These are phyloP conservation scores for Eulacestoma nigropectus DNA, from an alignment of 2,113 vertebrate genomes.

Conservation along the genomic window DNA sequence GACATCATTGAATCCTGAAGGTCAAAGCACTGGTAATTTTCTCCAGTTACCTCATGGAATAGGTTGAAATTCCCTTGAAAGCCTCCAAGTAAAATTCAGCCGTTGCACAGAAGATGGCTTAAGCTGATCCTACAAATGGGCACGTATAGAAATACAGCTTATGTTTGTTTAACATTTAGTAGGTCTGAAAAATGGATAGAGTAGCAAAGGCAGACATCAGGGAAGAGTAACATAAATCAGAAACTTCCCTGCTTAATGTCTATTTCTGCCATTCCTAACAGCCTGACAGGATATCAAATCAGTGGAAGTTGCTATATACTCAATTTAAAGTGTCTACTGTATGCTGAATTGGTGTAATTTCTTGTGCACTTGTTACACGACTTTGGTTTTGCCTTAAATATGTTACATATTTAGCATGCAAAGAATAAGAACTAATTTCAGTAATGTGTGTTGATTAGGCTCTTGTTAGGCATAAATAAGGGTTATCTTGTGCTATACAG, in stretches of 20 bases:
- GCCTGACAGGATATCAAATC: background rate
- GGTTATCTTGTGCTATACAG: background rate
- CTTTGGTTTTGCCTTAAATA: conserved; percentile 3
- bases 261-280: background rate
- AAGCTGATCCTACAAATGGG: background rate
- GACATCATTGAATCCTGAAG: background rate
- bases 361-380: background rate
- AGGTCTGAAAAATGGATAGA: background rate
- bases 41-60: background rate
- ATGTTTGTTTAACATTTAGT: background rate
- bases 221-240: background rate
- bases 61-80: background rate
- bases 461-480: conserved; percentile 46
- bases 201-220: background rate
- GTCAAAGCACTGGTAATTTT: background rate
- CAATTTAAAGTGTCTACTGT: background rate
- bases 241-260: background rate
- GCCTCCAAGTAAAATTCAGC: background rate
- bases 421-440: conserved; percentile 47
- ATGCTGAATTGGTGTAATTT: background rate
- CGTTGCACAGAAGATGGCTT: background rate
- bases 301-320: background rate
- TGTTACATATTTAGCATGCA: background rate
- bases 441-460: conserved; percentile 27
- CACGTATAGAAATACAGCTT: background rate